Percentiles rank a stretch among this genome's conserved stretches.
phyloP scores from a whole-genome alignment of 2,888 invertebrate genomes.

The Drosophila paucipuncta region DNA sequence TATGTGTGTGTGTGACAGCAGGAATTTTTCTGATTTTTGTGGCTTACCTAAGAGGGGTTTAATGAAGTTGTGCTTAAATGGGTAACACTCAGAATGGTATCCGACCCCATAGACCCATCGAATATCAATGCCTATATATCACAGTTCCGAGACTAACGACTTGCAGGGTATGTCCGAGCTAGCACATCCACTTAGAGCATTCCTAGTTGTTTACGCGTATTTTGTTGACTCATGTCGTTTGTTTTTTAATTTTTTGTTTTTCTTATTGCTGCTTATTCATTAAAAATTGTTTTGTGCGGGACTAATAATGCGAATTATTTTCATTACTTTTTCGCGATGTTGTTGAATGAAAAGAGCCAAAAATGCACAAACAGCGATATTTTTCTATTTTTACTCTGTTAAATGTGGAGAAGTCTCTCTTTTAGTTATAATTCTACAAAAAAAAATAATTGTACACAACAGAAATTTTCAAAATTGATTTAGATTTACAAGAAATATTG shows the following conservation, averaged over 20 bases:
- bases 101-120: neutral
- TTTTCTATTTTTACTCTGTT: conserved; percentile 9
- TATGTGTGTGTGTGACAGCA: neutral
- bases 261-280: conserved; percentile 39
- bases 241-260: conserved; percentile 24
- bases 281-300: conserved; percentile 14
- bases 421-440: neutral
- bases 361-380: conserved; percentile 33
- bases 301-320: conserved; percentile 47
- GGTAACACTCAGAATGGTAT: neutral
- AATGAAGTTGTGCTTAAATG: neutral
- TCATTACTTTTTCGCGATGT: conserved; percentile 18
- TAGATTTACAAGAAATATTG: neutral
- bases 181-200: neutral
- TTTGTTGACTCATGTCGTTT: conserved; percentile 42
- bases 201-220: conserved; percentile 1
- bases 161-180: neutral
- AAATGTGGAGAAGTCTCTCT: neutral
- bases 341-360: conserved; percentile 46
- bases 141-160: neutral
- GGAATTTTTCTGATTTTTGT: conserved; percentile 36
- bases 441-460: no score
- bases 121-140: neutral
- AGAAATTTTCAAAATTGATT: neutral
- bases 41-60: neutral